These are phyloP conservation scores for Hydrophis major DNA, from an alignment of 2,797 vertebrate species.

Conservation along the genomic window DNA sequence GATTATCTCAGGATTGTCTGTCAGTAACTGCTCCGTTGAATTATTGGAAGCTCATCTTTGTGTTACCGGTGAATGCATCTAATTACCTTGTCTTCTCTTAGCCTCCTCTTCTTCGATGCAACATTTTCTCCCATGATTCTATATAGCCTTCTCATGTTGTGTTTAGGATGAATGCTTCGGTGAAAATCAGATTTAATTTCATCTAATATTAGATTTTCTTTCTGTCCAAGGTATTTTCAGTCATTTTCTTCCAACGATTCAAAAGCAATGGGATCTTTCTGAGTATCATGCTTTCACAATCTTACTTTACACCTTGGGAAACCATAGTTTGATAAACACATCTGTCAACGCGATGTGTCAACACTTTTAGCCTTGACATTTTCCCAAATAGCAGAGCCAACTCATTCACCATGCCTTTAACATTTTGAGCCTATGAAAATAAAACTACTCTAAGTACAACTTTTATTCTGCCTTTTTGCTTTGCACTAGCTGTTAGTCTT, in stretches of 20 bases:
- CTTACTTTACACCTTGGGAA: neutral
- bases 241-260: neutral
- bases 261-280: neutral
- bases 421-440: neutral
- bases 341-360: neutral
- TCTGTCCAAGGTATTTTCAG: neutral
- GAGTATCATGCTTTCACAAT: neutral
- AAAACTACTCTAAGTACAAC: neutral
- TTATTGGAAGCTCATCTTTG: neutral
- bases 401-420: neutral
- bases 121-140: neutral
- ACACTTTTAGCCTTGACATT: neutral
- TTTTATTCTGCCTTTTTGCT: neutral
- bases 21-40: neutral
- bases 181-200: neutral
- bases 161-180: neutral
- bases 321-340: neutral
- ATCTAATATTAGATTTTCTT: neutral
- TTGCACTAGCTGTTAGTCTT: neutral
- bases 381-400: neutral
- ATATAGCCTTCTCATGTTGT: neutral
- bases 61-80: neutral
- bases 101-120: neutral
- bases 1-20: neutral
- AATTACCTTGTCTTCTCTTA: neutral